Evolutionary conservation across 1,140 invertebrate genomes (phyloP).

Genomic region (Aphelenchoides besseyi): DNA sequence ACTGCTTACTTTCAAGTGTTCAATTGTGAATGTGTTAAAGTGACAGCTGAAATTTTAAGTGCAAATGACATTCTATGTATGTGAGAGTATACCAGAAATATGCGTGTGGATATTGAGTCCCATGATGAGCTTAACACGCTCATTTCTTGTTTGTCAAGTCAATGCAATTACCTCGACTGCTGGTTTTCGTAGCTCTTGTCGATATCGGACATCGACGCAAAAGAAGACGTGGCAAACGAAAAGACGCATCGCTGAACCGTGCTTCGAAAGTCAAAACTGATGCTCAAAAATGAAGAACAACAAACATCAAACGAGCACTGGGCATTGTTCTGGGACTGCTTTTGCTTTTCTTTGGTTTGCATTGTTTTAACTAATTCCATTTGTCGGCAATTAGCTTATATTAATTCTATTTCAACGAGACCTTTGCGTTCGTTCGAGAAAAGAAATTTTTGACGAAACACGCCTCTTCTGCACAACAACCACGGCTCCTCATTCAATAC

Average conservation of each 20-base stretch:
- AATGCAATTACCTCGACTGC: constrained; percentile 3
- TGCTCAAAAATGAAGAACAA: background rate
- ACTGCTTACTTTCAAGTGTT: no score
- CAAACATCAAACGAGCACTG: background rate
- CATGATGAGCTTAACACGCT: background rate
- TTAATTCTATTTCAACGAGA: background rate
- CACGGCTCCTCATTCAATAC: background rate
- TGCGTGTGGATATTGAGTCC: background rate
- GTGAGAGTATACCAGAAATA: background rate
- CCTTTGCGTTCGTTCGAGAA: no score
- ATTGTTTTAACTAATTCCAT: background rate
- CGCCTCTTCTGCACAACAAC: background rate
- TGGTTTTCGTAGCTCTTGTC: background rate
- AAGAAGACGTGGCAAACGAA: background rate
- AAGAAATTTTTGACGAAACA: no score
- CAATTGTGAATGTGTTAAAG: no score
- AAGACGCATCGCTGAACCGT: constrained; percentile 2
- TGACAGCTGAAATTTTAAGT: no score
- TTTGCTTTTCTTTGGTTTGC: no score
- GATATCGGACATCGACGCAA: background rate
- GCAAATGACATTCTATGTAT: no score
- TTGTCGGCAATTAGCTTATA: constrained; percentile 6
- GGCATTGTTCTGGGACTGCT: background rate
- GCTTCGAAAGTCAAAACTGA: constrained; percentile 1
- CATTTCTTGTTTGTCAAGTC: background rate